Base-by-base conservation (phyloP, 23 tunicate genomes). In the Clavelina lepadiformis region DNA sequence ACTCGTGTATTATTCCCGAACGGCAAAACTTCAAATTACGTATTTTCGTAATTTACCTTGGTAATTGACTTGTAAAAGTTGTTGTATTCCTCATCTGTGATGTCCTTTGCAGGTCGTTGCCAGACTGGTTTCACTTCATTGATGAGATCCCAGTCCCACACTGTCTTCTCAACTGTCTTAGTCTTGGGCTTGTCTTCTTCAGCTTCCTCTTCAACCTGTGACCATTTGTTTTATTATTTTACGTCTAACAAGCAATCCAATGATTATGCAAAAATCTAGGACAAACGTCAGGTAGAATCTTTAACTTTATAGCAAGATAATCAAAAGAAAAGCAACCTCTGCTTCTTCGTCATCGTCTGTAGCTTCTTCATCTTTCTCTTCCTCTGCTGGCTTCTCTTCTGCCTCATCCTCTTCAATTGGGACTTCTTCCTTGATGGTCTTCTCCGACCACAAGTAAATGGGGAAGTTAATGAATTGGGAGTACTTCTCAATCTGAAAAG, bases 381-480 rank as follows among this genome's bases (percentile, higher is more conserved):
- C 75, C 44, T 58, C 73, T 19, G 58, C 78, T 28, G 67, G 59
- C 56, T 75, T 76, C 34, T 86, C 88, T 23, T 49, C 82, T 49
- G 31, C 85, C 67, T 94, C 99, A 22, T 81, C 99, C 53, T 94
- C 95, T 31, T 85, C 91, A 34, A 86, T 65, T n/a, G 95, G 95
- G 49, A 94, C 99, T 75, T 94, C 99, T 56, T 94, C 95, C 45
- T 80, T 88, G 56, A 80, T 65, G 7, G 78, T 75, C 38, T 86
- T 94, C 28, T 77, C 81, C 21, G 80, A 61, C 95, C 95, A 86
- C 67, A 94, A 61, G 73, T 94, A 86, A 62, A 94, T 94, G 54
- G 99, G 99, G 95, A 86, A 94, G 91, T 86, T 86, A 85, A 94
- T 94, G 51, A 94, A 94, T 80, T 94, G 99, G 32, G 99, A 94